These are phyloP conservation scores for Tillus elongatus DNA, from an alignment of 2,888 invertebrate species.

Conservation along the genomic window DNA sequence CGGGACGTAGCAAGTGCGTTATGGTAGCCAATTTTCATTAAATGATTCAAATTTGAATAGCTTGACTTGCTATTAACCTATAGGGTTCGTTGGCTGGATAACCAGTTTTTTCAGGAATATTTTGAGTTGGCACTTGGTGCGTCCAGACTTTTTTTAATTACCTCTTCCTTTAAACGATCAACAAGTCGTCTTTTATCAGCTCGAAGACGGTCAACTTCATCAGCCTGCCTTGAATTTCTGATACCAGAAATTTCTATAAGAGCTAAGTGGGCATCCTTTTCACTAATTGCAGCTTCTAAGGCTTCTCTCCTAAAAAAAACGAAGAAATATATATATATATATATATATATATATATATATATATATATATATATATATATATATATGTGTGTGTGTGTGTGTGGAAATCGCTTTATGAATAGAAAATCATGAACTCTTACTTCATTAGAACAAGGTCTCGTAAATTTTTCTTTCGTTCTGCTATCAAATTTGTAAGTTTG, in stretches of 20 bases:
- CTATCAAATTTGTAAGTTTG: slow-evolving; percentile 50
- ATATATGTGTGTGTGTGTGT: too few relatives aligned
- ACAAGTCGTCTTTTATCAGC: slow-evolving; percentile 62
- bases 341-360: not conserved
- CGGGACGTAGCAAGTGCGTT: too few relatives aligned
- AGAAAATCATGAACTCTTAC: too few relatives aligned
- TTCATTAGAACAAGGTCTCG: slow-evolving; percentile 71
- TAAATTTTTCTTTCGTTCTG: slow-evolving; percentile 58
- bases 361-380: too few relatives aligned
- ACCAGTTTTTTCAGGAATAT: too few relatives aligned
- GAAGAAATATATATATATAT: not conserved
- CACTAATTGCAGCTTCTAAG: slow-evolving; percentile 71
- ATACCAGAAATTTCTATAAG: slow-evolving; percentile 68
- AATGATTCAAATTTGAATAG: too few relatives aligned
- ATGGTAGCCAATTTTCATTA: too few relatives aligned
- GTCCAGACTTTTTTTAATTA: too few relatives aligned
- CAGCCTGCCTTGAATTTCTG: slow-evolving; percentile 53
- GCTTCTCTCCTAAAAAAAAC: slow-evolving; percentile 63
- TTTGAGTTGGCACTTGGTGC: too few relatives aligned
- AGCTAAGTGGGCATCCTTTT: slow-evolving; percentile 81
- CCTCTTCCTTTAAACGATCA: slow-evolving; percentile 62
- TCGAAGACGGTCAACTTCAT: slow-evolving; percentile 58
- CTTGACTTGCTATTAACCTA: too few relatives aligned
- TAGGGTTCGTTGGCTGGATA: too few relatives aligned
- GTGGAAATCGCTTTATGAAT: too few relatives aligned